A percentile compares a stretch with the other conserved stretches of the same genome.
phyloP scores from a whole-genome alignment of 2,797 vertebrate species.

The Melanogrammus aeglefinus region DNA sequence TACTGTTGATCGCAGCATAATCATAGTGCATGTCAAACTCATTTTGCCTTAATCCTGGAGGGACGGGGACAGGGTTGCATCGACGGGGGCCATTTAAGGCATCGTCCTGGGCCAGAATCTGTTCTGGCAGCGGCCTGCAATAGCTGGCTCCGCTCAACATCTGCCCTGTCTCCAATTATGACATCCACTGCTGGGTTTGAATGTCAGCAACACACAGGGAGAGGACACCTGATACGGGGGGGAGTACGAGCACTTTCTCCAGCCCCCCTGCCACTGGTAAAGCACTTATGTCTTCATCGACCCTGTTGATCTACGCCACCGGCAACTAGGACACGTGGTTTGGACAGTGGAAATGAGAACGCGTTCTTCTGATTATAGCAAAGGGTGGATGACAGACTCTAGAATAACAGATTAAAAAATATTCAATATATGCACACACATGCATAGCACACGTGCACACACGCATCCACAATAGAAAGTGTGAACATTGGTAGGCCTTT shows the following conservation, averaged over 20 bases:
- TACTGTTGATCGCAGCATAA: neutral
- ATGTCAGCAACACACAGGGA: constrained; percentile 24
- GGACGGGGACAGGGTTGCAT: neutral
- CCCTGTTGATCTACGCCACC: constrained; percentile 33
- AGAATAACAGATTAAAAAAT: neutral
- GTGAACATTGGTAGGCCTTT: neutral
- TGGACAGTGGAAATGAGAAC: constrained; percentile 30
- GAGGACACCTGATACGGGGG: constrained; percentile 47
- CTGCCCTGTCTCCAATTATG: constrained; percentile 12
- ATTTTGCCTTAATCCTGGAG: neutral
- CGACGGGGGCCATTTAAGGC: neutral
- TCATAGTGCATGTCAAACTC: neutral
- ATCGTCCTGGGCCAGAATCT: neutral
- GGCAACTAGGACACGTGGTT: constrained; percentile 38
- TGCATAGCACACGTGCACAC: neutral
- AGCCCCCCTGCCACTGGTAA: constrained; percentile 49
- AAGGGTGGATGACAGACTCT: neutral
- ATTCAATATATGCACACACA: constrained; percentile 9
- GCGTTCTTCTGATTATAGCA: constrained; percentile 11
- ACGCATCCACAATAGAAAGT: neutral
- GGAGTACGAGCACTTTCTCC: constrained; percentile 34
- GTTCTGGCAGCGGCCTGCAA: constrained; percentile 11
- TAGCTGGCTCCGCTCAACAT: constrained; percentile 29
- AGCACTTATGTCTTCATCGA: constrained; percentile 39
- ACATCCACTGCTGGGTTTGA: neutral